Evolutionary conservation across 1,140 invertebrate genomes (phyloP), one percentile per base, ranked within the genome.

Genomic region (Berghia stephanieae): DNA sequence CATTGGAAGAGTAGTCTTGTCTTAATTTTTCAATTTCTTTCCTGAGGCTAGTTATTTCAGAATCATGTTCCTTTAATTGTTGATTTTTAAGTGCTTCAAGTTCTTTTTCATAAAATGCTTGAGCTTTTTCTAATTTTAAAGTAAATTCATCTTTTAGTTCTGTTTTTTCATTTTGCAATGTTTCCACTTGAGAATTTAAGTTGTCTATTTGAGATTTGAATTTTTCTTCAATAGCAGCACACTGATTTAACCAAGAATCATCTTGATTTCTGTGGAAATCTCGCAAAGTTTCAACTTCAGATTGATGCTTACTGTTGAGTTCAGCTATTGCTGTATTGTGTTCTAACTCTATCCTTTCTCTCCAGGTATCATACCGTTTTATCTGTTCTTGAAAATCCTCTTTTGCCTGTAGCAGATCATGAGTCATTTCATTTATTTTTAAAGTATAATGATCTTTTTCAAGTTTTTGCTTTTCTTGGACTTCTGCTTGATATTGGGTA

Each of bases 91-190:
- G 71, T 36, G 81, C 86, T 44, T 86, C 84, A 8, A 90, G 75
- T 78, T 90, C 88, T 69, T 89, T 87, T 81, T 89, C 85, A 82
- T 88, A 88, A 77, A 89, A 88, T 46, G 86, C 83, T 80, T 87
- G 80, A 38, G 88, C 83, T 80, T 89, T 87, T 36, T 66, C 77
- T 24, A 89, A 78, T 73, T 89, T 90, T 31, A 73, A 75, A 55
- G 86, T 86, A 82, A 84, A 86, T n/a, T 90, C 88, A 46, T 86
- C 85, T 67, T 82, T 72, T 31, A 85, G 63, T 83, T 84, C 81
- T 27, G 69, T 42, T 82, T 86, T 88, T 43, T 87, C 84, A 67
- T 52, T 68, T 21, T 82, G 78, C 36, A 84, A 75, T 34, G 68
- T 71, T 38, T 84, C 83, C 75, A 80, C 75, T 24, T 84, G 73